phyloP scores from a whole-genome alignment of 2,888 invertebrate species.

The Plebejus argus region DNA sequence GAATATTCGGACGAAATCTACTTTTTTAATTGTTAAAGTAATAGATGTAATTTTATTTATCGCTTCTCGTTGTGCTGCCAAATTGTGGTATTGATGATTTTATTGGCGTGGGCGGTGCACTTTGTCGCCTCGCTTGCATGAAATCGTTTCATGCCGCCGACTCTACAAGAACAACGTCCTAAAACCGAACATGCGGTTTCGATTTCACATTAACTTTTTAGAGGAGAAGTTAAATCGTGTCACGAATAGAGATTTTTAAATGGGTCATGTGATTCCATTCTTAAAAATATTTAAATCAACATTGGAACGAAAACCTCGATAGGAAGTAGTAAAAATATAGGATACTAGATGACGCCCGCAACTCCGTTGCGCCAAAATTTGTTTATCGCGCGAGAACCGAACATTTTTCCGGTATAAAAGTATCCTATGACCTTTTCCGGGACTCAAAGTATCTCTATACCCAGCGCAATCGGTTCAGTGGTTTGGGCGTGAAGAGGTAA shows the following conservation, averaged over 20 bases:
- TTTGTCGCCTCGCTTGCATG: slow-evolving; percentile 53
- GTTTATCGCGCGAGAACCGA: too few relatives aligned
- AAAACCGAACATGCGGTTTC: background rate
- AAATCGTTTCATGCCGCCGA: slow-evolving; percentile 57
- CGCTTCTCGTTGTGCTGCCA: slow-evolving; percentile 66
- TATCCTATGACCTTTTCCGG: too few relatives aligned
- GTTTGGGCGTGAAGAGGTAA: too few relatives aligned
- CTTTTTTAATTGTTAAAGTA: slow-evolving; percentile 51
- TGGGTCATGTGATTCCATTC: too few relatives aligned
- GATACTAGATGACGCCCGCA: too few relatives aligned
- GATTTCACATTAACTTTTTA: background rate
- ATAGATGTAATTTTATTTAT: slow-evolving; percentile 76
- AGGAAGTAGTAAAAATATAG: too few relatives aligned
- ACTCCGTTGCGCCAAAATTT: too few relatives aligned
- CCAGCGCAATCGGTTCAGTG: too few relatives aligned
- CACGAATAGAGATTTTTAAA: background rate
- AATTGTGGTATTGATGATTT: slow-evolving; percentile 62
- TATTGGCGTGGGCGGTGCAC: slow-evolving; percentile 56
- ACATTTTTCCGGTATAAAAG: too few relatives aligned
- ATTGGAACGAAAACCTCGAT: too few relatives aligned
- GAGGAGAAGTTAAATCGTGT: background rate
- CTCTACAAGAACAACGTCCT: background rate
- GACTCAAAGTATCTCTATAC: too few relatives aligned
- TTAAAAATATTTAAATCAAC: too few relatives aligned
- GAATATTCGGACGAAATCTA: slow-evolving; percentile 13